Evolutionary conservation across 2,888 invertebrate species (phyloP).

Genomic region (Iselma pallidipennis): DNA sequence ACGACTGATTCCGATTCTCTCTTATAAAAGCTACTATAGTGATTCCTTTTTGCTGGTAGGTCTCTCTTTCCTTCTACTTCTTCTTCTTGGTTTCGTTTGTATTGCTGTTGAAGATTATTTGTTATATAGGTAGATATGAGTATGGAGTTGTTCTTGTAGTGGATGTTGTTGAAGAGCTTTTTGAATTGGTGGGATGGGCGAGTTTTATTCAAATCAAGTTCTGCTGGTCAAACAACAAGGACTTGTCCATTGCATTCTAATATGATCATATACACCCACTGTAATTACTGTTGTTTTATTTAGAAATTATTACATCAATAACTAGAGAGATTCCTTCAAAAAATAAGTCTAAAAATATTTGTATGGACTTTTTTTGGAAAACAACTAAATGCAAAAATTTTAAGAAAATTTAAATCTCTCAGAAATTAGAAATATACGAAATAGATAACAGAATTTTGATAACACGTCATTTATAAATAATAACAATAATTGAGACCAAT

Average conservation of each 20-base stretch:
- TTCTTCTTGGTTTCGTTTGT: neutral
- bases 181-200: constrained; percentile 13
- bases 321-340: too few species aligned
- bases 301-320: too few species aligned
- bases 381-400: too few species aligned
- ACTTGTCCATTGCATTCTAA: neutral
- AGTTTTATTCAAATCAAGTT: constrained; percentile 7
- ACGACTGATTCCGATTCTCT: constrained; percentile 17
- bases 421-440: too few species aligned
- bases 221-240: neutral
- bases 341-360: too few species aligned
- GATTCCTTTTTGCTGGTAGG: neutral
- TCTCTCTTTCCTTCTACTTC: neutral
- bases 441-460: too few species aligned
- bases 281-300: neutral
- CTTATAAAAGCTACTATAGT: neutral
- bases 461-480: too few species aligned
- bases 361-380: too few species aligned
- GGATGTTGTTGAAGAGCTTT: neutral
- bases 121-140: neutral
- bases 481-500: too few species aligned
- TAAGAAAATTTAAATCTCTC: too few species aligned
- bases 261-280: neutral
- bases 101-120: neutral
- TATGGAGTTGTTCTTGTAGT: neutral